A percentile compares a stretch with the other conserved stretches of the same genome.
Conservation (phyloP, 23 tunicate species). For the Oikopleura albicans region DNA sequence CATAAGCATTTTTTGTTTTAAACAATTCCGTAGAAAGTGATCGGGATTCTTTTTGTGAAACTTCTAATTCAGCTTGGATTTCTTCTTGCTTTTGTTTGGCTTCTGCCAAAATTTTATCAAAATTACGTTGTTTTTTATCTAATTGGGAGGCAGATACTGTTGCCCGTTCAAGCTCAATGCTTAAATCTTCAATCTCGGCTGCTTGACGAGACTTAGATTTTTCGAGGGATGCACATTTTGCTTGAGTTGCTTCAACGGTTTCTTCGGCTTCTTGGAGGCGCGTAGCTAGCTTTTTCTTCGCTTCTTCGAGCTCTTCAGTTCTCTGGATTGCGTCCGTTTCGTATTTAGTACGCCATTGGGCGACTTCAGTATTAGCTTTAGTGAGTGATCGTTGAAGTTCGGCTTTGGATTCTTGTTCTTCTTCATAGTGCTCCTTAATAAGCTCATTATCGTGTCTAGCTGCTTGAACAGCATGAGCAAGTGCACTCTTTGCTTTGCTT, state of each 20-base stretch:
- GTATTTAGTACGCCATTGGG: slow-evolving; percentile 29
- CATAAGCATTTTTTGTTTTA: background rate
- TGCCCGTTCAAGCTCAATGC: background rate
- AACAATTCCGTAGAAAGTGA: background rate
- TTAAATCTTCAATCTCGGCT: background rate
- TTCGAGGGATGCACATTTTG: slow-evolving; percentile 20
- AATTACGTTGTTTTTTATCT: background rate
- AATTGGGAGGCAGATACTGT: background rate
- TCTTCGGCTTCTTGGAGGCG: slow-evolving; percentile 23
- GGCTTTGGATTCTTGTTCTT: slow-evolving; percentile 25
- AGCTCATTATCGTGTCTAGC: slow-evolving; percentile 26
- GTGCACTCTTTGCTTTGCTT: slow-evolving; percentile 43
- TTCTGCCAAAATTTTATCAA: background rate
- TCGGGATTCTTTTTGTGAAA: background rate
- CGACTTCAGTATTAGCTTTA: slow-evolving; percentile 8
- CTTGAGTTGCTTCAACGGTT: slow-evolving; percentile 24
- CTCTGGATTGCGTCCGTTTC: slow-evolving; percentile 10
- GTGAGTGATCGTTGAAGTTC: slow-evolving; percentile 26
- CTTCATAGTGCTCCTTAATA: slow-evolving; percentile 27
- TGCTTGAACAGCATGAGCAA: slow-evolving; percentile 56
- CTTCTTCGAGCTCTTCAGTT: background rate
- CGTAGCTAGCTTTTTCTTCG: slow-evolving; percentile 30
- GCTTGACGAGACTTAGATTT: slow-evolving; percentile 20
- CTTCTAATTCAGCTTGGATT: background rate
- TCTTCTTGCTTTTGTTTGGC: background rate